Conservation (phyloP, 1,140 invertebrate species). For the Artemia franciscana region DNA sequence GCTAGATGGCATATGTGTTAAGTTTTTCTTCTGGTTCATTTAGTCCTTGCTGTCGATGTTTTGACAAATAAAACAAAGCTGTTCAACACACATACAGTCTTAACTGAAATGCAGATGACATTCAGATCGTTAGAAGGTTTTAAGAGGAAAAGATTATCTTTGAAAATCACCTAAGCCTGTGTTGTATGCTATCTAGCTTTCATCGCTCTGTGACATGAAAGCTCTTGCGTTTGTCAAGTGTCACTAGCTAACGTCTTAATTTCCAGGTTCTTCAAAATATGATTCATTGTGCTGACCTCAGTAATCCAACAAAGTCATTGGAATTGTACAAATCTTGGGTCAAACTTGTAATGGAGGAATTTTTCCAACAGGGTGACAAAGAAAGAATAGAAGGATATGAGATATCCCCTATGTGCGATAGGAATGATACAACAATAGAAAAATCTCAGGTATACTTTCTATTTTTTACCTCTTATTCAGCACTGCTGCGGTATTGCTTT, state of each 20-base stretch:
- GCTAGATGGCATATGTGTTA: too few relatives aligned
- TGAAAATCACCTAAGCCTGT: too few relatives aligned
- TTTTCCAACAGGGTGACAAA: constrained; percentile 85
- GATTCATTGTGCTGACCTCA: constrained; percentile 95
- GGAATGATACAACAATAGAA: constrained; percentile 82
- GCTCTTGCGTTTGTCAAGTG: background rate
- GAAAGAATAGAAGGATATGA: constrained; percentile 80
- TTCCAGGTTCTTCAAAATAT: constrained; percentile 84
- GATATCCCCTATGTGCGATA: constrained; percentile 93
- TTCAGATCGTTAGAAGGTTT: too few relatives aligned
- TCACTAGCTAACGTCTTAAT: background rate
- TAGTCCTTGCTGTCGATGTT: too few relatives aligned
- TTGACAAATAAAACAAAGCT: too few relatives aligned
- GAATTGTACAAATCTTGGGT: constrained; percentile 82
- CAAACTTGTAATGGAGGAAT: constrained; percentile 80
- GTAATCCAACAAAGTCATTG: constrained; percentile 95
- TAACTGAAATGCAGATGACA: too few relatives aligned
- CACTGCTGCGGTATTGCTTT: too few relatives aligned
- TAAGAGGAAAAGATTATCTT: too few relatives aligned
- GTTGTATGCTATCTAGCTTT: constrained; percentile 4
- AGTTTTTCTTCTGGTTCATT: too few relatives aligned
- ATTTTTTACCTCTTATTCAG: too few relatives aligned
- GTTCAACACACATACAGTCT: too few relatives aligned
- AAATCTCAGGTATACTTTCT: constrained; percentile 53
- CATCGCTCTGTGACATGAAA: background rate